Evolutionary conservation across 2,797 vertebrate species (phyloP).

Genomic region (Peromyscus aztecus): DNA sequence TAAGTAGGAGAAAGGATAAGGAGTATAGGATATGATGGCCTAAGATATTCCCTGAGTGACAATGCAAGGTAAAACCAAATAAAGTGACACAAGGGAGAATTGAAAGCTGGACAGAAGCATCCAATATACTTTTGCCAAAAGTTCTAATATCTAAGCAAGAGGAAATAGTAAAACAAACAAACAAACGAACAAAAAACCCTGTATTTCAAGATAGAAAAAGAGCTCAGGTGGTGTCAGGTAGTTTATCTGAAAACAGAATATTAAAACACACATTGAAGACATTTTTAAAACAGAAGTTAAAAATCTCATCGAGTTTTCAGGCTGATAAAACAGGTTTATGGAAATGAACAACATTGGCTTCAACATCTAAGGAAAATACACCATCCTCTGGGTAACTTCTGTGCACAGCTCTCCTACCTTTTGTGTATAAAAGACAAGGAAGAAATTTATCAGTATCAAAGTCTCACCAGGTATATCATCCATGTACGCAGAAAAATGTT

Average conservation of each 20-base stretch:
- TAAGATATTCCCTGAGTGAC: not conserved
- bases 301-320: not conserved
- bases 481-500: not conserved
- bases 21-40: no score
- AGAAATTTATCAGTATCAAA: not conserved
- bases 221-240: not conserved
- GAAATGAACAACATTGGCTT: not conserved
- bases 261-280: not conserved
- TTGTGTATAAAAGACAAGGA: not conserved
- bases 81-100: not conserved
- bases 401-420: not conserved
- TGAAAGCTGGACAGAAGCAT: not conserved
- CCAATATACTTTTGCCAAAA: not conserved
- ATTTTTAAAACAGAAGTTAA: constrained; percentile 4
- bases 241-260: not conserved
- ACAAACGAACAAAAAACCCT: not conserved
- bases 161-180: not conserved
- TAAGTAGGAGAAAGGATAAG: not conserved
- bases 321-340: not conserved
- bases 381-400: not conserved
- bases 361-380: not conserved
- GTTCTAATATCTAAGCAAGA: not conserved
- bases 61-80: not conserved
- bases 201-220: not conserved
- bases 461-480: not conserved